Evolutionary conservation across 2,888 invertebrate species (phyloP), one percentile per base, ranked within the genome.

Genomic region (Vannuccia rotundouncinata): DNA sequence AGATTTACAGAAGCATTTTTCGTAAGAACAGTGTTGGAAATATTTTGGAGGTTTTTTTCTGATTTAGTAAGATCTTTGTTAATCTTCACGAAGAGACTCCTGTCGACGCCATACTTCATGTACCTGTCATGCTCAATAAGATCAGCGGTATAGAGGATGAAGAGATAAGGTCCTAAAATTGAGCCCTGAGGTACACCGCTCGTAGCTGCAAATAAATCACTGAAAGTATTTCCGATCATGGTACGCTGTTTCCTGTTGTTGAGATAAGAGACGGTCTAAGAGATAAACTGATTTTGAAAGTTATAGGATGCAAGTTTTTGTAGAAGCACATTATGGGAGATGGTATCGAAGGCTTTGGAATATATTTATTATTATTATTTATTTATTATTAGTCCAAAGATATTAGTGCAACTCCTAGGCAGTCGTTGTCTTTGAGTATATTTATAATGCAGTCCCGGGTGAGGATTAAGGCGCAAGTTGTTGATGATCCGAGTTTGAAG

Each of bases 141-240:
- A 66, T 66, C 22, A 27, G 66, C 22, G 45, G 66, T 66, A 66
- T 66, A 66, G 66, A 66, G 66, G 66, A 66, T 66, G 25, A 66
- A 66, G 66, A 66, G 66, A 66, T 66, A 66, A 66, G 66, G 66
- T 66, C 66, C 66, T 27, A 66, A 66, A 66, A 66, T 66, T 66
- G 10, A 66, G 66, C 66, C 66, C 10, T 66, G 66, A 66, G 66
- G 66, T 66, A 22, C 66, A 66, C 66, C 66, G 22, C 66, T 66
- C 22, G 66, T 66, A 66, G 66, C 66, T 66, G 66, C 66, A 66
- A 27, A 66, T 66, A 66, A 66, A 66, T 66, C 66, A 66, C 66
- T 66, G 25, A 66, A 66, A 66, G 66, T 66, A 66, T 22, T 66
- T 66, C 22, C 66, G 66, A 66, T 66, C 66, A 66, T 66, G 66